Evolutionary conservation across 2,797 vertebrate species (phyloP), one percentile per base, ranked within the genome.

Genomic region (Cyprinodon diabolis): DNA sequence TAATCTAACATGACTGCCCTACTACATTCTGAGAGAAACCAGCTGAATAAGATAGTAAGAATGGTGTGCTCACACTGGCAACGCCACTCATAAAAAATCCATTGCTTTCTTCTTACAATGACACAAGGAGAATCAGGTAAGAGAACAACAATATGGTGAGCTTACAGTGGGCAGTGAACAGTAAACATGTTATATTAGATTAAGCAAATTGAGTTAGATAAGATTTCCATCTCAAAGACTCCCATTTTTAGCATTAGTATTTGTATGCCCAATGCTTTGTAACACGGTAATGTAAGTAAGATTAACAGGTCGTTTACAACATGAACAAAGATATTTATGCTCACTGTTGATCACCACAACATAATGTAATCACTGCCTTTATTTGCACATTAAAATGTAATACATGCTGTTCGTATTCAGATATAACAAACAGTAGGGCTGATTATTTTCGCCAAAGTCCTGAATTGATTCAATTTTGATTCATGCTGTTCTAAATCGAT

Each of bases 321-420:
- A 71, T 30, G 25, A 84, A 80, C 63, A 40, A 9, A 74, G 40
- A 74, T 77, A 82, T 89, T 92, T 89, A 84, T 68, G 66, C 37
- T 69, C 69, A 71, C 68, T 75, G 7, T 86, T 91, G 82, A 86
- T 79, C 75, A 76, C 55, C 15, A 81, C 78, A 86, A 78, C 80
- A 76, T 74, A 68, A 58, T 62, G 19, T 89, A 89, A 93, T 88
- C 87, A 84, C 66, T 15, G 69, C 68, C 57, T 78, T 81, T 81
- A 87, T 88, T 88, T 83, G 78, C 84, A 86, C 66, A 86, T 90
- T 83, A 85, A 88, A 90, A 55, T 78, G 57, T 75, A 66, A 81
- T 79, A 79, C 52, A 78, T 72, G 57, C 21, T 13, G 51, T 30
- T 25, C 3, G 63, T 66, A 72, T 77, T 37, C 51, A 74, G 68